Evolutionary conservation across 2,113 vertebrate genomes (phyloP), one percentile per base, ranked within the genome.

Genomic region (Oryzias celebensis): DNA sequence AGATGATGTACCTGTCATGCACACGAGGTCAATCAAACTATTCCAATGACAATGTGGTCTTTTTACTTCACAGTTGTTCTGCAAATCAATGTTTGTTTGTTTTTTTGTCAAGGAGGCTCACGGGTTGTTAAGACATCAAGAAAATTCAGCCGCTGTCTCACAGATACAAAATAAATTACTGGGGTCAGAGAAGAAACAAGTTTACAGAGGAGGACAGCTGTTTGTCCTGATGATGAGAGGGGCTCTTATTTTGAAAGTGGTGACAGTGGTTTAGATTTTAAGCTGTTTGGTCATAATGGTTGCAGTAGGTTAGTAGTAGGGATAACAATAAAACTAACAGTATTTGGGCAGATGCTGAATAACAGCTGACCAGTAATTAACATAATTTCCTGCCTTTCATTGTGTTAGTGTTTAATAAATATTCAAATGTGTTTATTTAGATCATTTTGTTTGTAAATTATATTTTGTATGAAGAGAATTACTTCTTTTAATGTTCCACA

Each of bases 81-180:
- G 47, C 2, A 1, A 1, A 66, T 79, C 3, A 44, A 53, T 14
- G 45, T 77, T 20, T 20, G 20, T 20, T 20, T 20, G 20, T 0
- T 82, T 81, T 75, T 88, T 46, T 56, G 84, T 85, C 22, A 72
- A 81, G 16, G 65, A 57, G 18, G 0, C 0, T 0, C 0, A 0
- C 1, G 87, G 87, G 45, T 68, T 87, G 12, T 18, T 85, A 18
- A 2, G 1, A 4, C 77, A 83, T 47, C 0, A 10, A 0, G 2
- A 70, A 14, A 88, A 88, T 28, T 0, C 52, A 2, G 0, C 0
- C 0, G 85, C 81, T 26, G 53, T 46, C 45, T 10, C 1, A 14
- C 0, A 10, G 0, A 81, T 87, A 24, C 3, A 0, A 36, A 3
- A 3, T 0, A 42, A 49, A 45, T 53, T 87, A 62, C 4, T 50